A percentile compares a stretch with the other conserved stretches of the same genome.
Evolutionary conservation across 2,797 vertebrate genomes (phyloP).

Genomic region (Tenualosa thibaudeaui): DNA sequence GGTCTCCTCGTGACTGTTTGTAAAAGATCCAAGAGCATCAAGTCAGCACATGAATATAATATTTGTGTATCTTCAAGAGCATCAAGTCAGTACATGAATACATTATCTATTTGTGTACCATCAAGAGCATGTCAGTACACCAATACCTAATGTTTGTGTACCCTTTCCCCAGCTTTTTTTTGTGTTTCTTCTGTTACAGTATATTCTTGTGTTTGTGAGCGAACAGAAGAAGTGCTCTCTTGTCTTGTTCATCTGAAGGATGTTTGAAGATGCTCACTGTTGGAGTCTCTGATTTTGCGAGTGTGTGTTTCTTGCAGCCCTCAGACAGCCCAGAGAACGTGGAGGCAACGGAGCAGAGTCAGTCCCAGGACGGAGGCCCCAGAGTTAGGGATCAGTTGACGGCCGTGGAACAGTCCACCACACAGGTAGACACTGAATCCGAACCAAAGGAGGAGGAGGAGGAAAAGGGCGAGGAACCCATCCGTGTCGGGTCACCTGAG

Average conservation of each 20-base stretch:
- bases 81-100: background rate
- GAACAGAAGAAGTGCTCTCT: background rate
- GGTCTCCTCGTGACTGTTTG: constrained; percentile 3
- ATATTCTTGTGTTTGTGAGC: background rate
- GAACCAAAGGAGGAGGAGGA: constrained; percentile 37
- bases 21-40: background rate
- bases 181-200: background rate
- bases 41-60: background rate
- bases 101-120: background rate
- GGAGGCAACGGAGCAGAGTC: constrained; percentile 55
- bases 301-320: constrained; percentile 68
- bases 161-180: background rate
- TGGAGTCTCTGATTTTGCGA: background rate
- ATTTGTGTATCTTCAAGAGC: background rate
- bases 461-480: background rate
- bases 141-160: background rate
- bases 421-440: constrained; percentile 66
- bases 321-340: constrained; percentile 71
- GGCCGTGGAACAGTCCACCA: constrained; percentile 38
- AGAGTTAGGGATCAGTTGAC: constrained; percentile 45
- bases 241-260: background rate
- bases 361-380: constrained; percentile 50
- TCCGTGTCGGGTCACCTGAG: background rate
- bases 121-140: background rate
- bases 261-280: background rate